A percentile compares a stretch with the other conserved stretches of the same genome.
Evolutionary conservation across 2,797 vertebrate species (phyloP).

Genomic region (Picus viridis): DNA sequence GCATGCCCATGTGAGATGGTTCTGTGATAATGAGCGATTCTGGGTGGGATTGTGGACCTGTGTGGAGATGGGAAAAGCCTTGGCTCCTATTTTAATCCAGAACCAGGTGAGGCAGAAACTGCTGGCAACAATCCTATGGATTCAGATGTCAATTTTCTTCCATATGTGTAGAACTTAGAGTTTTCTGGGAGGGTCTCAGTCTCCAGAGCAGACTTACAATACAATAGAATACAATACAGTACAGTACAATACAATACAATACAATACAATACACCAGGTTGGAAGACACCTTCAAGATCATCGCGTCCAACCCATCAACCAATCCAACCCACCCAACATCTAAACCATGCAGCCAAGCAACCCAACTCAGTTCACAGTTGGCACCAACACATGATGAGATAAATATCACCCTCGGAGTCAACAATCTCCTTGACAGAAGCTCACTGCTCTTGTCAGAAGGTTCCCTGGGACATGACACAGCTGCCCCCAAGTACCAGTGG

Average conservation of each 20-base stretch:
- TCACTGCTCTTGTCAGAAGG: background rate
- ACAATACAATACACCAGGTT: no score
- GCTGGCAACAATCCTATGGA: background rate
- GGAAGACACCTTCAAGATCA: no score
- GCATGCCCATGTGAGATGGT: constrained; percentile 78
- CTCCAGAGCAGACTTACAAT: background rate
- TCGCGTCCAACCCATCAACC: no score
- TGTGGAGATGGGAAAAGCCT: background rate
- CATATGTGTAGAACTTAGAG: background rate
- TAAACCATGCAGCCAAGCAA: no score
- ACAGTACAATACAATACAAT: no score
- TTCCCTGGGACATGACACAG: background rate
- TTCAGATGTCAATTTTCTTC: background rate
- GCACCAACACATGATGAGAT: background rate
- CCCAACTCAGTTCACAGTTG: rapidly evolving
- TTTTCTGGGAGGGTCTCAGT: background rate
- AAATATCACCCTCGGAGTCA: background rate
- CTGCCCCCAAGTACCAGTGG: background rate
- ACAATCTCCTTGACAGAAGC: background rate
- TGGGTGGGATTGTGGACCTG: constrained; percentile 27
- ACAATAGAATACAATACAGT: no score
- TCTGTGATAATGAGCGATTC: constrained; percentile 54
- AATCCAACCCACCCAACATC: no score
- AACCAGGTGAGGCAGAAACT: background rate
- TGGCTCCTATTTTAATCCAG: background rate